phyloP scores from a whole-genome alignment of 1,140 invertebrate species.

The Caerostris extrusa region DNA sequence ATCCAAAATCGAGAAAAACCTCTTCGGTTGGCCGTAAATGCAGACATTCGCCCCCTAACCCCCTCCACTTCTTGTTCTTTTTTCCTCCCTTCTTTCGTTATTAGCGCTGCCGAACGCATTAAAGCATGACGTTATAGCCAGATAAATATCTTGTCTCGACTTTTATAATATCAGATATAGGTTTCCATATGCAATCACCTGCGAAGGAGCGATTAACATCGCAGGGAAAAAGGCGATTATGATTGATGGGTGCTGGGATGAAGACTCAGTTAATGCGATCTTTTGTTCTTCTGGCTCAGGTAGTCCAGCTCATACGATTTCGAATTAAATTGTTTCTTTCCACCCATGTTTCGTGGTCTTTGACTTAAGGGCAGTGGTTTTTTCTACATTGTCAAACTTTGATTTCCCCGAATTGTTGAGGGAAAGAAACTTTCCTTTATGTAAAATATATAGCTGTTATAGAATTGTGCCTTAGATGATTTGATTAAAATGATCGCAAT shows the following conservation, averaged over 20 bases:
- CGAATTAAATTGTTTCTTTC: constrained; percentile 30
- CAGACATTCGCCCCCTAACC: background rate
- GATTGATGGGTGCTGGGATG: constrained; percentile 4
- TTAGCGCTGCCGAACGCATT: constrained; percentile 28
- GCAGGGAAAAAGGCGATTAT: background rate
- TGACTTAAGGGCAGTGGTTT: background rate
- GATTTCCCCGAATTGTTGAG: no score
- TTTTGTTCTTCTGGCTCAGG: background rate
- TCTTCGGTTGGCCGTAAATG: background rate
- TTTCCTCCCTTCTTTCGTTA: background rate
- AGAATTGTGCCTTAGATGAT: no score
- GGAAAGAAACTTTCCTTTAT: no score
- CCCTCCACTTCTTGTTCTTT: background rate
- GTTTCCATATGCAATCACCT: constrained; percentile 33
- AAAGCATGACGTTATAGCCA: constrained; percentile 47
- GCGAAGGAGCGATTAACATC: constrained; percentile 38
- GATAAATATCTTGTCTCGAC: constrained; percentile 57
- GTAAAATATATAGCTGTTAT: no score
- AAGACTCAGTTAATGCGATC: constrained; percentile 30
- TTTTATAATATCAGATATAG: constrained; percentile 46
- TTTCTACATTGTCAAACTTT: background rate
- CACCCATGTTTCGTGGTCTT: background rate
- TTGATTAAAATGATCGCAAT: no score
- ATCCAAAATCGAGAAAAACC: background rate
- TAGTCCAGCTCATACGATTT: background rate